Conservation (phyloP, 2,888 invertebrate species). For the Rhyacophila evoluta region DNA sequence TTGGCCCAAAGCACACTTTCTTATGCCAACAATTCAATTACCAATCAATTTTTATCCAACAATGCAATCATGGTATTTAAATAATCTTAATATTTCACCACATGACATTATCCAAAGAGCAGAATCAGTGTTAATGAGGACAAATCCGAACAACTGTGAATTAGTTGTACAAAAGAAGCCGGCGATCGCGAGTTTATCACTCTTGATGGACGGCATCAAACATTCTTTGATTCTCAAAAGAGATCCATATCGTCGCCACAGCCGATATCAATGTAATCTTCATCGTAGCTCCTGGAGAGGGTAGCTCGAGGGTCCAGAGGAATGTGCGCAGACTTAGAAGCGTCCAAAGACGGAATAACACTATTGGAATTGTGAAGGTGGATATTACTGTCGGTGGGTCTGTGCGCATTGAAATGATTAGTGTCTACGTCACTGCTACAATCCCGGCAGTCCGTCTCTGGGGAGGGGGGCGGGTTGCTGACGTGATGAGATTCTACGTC, state of each 20-base stretch:
- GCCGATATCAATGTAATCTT: slow-evolving; percentile 79
- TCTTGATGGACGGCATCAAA: background rate
- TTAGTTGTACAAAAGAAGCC: background rate
- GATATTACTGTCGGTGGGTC: slow-evolving; percentile 36
- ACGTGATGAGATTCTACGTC: slow-evolving; percentile 65
- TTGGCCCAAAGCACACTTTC: no score
- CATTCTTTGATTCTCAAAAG: slow-evolving; percentile 64
- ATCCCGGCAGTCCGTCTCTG: slow-evolving; percentile 79
- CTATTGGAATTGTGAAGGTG: slow-evolving; percentile 32
- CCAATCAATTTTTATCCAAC: no score
- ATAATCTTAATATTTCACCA: background rate
- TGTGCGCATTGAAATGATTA: slow-evolving; percentile 57
- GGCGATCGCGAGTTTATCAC: background rate
- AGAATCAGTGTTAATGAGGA: no score
- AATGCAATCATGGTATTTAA: background rate
- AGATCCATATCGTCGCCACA: slow-evolving; percentile 80
- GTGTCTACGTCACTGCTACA: slow-evolving; percentile 76
- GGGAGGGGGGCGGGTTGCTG: slow-evolving; percentile 85
- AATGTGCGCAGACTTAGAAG: slow-evolving; percentile 42
- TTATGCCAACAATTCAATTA: no score
- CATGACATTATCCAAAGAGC: background rate
- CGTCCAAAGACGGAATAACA: background rate
- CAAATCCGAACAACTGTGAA: background rate
- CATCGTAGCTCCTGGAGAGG: slow-evolving; percentile 70
- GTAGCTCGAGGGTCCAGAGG: slow-evolving; percentile 58